phyloP scores from a whole-genome alignment of 1,140 invertebrate genomes.

The Steinernema khuongi region DNA sequence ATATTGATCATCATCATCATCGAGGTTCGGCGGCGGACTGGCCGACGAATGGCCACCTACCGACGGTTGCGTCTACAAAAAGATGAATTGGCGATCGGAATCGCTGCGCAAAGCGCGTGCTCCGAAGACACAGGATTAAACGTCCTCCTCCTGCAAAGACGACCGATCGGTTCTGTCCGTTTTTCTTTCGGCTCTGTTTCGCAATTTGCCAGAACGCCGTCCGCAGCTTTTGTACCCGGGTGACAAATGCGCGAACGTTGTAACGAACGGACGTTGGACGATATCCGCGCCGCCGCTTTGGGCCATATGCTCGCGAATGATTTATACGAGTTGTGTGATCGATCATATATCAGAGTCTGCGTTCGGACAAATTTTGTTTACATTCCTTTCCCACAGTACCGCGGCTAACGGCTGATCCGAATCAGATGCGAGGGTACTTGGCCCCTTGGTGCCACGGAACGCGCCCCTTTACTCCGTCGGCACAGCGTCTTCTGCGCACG shows the following conservation, averaged over 20 bases:
- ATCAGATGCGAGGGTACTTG: too few species aligned
- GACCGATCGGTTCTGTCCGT: not conserved
- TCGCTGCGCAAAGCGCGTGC: not conserved
- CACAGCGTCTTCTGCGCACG: too few species aligned
- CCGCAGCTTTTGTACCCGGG: not conserved
- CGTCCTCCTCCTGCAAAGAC: not conserved
- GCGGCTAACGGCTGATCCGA: too few species aligned
- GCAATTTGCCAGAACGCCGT: not conserved
- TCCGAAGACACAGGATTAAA: not conserved
- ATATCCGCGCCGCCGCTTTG: not conserved
- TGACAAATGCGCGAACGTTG: not conserved
- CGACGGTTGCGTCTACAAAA: not conserved
- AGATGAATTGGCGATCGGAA: not conserved
- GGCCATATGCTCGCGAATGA: conserved; percentile 14
- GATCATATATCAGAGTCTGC: not conserved
- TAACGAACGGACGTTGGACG: not conserved
- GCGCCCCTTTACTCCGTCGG: too few species aligned
- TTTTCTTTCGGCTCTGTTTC: not conserved
- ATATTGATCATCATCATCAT: not conserved
- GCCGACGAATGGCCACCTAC: conserved; percentile 7
- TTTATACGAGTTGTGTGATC: conserved; percentile 5
- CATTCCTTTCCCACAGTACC: not conserved
- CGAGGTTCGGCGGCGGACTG: not conserved
- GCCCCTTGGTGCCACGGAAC: too few species aligned
- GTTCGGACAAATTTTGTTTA: conserved; percentile 8